These are phyloP conservation scores for Myiozetetes cayanensis DNA, from an alignment of 2,113 vertebrate genomes.

Conservation along the genomic window DNA sequence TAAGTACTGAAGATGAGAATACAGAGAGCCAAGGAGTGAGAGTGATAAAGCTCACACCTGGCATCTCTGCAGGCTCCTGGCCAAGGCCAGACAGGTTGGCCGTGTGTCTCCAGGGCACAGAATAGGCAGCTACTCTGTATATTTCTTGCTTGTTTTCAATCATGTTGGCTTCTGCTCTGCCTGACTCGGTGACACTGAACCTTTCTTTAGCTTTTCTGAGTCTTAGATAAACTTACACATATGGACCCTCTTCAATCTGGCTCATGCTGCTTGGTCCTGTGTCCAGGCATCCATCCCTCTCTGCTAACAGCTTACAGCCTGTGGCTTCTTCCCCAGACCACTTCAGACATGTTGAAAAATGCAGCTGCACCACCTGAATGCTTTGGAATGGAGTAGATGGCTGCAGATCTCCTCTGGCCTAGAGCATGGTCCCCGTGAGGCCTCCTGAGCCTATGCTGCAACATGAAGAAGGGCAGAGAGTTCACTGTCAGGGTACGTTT, in stretches of 20 bases:
- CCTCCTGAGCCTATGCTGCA: not conserved
- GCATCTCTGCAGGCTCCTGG: not conserved
- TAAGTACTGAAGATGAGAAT: not conserved
- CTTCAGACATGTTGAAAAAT: not conserved
- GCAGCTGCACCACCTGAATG: not conserved
- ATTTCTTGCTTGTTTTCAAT: conserved; percentile 23
- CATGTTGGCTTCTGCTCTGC: not conserved
- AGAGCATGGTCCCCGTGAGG: not conserved
- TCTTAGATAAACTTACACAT: not conserved
- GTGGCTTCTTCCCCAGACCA: not conserved
- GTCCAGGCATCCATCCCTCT: not conserved
- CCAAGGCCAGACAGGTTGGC: not conserved
- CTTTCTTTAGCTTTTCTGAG: conserved; percentile 5
- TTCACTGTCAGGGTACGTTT: not conserved
- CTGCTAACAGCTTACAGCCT: not conserved
- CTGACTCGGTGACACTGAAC: not conserved
- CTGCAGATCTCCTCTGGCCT: not conserved
- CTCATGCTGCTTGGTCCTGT: not conserved
- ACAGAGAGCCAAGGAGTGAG: not conserved
- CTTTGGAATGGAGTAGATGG: not conserved
- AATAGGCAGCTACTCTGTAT: not conserved
- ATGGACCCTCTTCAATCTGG: not conserved
- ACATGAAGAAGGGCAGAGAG: not conserved
- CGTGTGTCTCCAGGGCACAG: not conserved
- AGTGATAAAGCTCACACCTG: not conserved